Conservation (phyloP, 2,797 vertebrate species). For the Gallinago stenura region DNA sequence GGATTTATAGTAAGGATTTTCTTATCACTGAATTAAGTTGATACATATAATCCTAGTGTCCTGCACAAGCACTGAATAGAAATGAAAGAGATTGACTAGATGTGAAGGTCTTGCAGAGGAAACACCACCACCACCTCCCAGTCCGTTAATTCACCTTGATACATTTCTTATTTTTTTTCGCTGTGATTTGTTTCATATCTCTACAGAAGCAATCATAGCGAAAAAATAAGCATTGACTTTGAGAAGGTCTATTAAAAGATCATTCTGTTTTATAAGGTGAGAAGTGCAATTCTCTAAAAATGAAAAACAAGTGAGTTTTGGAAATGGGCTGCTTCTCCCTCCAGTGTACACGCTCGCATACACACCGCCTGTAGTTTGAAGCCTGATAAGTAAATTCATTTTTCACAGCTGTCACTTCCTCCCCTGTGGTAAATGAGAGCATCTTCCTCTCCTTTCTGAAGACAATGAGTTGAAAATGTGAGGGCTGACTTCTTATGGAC, state of each 20-base stretch:
- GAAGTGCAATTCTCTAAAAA: background rate
- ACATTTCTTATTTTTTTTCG: background rate
- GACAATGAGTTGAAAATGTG: background rate
- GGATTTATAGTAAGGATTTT: slow-evolving; percentile 79
- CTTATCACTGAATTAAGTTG: slow-evolving; percentile 70
- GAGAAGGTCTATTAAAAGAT: background rate
- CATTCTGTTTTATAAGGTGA: background rate
- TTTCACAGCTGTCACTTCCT: slow-evolving; percentile 38
- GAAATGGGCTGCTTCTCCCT: background rate
- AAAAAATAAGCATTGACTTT: background rate
- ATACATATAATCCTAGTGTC: slow-evolving; percentile 60
- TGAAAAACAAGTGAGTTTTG: background rate
- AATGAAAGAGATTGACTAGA: slow-evolving; percentile 59
- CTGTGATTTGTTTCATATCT: background rate
- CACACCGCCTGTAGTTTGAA: background rate
- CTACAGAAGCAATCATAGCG: background rate
- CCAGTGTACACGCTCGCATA: background rate
- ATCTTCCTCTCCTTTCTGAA: slow-evolving; percentile 13
- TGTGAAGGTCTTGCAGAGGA: slow-evolving; percentile 3
- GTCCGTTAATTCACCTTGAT: background rate
- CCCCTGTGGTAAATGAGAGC: background rate
- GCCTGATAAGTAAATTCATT: slow-evolving; percentile 23
- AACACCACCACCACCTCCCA: background rate
- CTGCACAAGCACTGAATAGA: slow-evolving; percentile 65
- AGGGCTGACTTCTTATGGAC: background rate